phyloP scores from a whole-genome alignment of 2,888 invertebrate genomes.

The Scaptomyza reducta region DNA sequence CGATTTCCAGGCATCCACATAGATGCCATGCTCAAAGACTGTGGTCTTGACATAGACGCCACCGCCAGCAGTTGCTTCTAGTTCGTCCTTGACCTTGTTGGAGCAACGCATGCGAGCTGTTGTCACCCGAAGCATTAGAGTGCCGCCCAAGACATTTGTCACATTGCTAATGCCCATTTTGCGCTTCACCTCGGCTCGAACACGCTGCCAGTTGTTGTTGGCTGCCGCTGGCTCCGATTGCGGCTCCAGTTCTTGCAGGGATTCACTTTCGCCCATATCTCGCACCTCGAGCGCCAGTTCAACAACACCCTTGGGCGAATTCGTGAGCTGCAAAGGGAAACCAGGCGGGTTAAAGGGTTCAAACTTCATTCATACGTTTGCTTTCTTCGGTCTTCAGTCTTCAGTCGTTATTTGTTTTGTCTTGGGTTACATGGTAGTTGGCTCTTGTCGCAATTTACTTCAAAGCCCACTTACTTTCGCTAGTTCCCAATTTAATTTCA shows the following conservation, averaged over 20 bases:
- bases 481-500: slow-evolving; percentile 42
- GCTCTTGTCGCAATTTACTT: slow-evolving; percentile 45
- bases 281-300: slow-evolving; percentile 82
- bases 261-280: slow-evolving; percentile 67
- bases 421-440: slow-evolving; percentile 32
- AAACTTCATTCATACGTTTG: slow-evolving; percentile 16
- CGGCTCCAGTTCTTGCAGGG: background rate
- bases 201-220: slow-evolving; percentile 78
- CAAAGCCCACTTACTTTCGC: slow-evolving; percentile 42
- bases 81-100: slow-evolving; percentile 84
- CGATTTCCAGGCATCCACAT: slow-evolving; percentile 89
- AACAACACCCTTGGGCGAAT: slow-evolving; percentile 82
- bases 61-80: slow-evolving; percentile 81
- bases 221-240: slow-evolving; percentile 11
- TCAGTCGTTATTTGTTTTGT: slow-evolving; percentile 13
- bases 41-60: slow-evolving; percentile 91
- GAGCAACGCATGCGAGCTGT: slow-evolving; percentile 83
- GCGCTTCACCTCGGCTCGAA: slow-evolving; percentile 81
- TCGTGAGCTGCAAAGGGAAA: slow-evolving; percentile 65
- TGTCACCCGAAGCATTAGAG: slow-evolving; percentile 75
- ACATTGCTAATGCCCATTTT: slow-evolving; percentile 80
- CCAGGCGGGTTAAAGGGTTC: slow-evolving; percentile 22
- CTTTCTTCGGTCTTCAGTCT: slow-evolving; percentile 23
- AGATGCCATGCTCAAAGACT: slow-evolving; percentile 88
- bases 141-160: slow-evolving; percentile 42